A percentile compares a stretch with the other conserved stretches of the same genome.
Evolutionary conservation across 2,888 invertebrate genomes (phyloP).

Genomic region (Scrobipalpa costella): DNA sequence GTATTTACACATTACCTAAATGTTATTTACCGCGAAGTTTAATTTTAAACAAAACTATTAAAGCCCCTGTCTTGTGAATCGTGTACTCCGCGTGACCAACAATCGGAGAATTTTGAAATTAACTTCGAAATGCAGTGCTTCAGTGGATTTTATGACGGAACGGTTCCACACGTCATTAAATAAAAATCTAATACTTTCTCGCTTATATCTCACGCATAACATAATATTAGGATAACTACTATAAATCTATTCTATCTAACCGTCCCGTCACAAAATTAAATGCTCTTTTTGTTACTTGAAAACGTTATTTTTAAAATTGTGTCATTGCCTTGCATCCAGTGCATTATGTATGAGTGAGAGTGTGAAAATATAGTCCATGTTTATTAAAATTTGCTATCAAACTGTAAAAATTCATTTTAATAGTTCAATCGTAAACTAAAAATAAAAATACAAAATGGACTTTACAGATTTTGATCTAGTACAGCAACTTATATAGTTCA

Average conservation of each 20-base stretch:
- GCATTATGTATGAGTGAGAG: slow-evolving; percentile 18
- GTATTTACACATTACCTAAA: slow-evolving; percentile 69
- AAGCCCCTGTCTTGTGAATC: slow-evolving; percentile 66
- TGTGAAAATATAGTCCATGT: slow-evolving; percentile 10
- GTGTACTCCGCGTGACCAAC: slow-evolving; percentile 55
- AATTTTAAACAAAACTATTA: slow-evolving; percentile 50
- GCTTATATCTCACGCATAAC: slow-evolving; percentile 22
- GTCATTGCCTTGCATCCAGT: slow-evolving; percentile 2
- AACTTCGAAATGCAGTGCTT: slow-evolving; percentile 53
- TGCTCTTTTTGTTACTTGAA: slow-evolving; percentile 49
- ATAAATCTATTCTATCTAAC: slow-evolving; percentile 33
- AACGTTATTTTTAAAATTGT: background rate
- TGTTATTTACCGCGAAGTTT: slow-evolving; percentile 39
- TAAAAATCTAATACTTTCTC: slow-evolving; percentile 45
- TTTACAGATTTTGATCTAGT: slow-evolving; percentile 56
- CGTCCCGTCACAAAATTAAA: slow-evolving; percentile 70
- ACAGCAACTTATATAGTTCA: slow-evolving; percentile 39
- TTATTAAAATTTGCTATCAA: slow-evolving; percentile 46
- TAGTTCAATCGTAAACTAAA: slow-evolving; percentile 45
- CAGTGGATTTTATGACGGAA: slow-evolving; percentile 57
- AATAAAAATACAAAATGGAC: slow-evolving; percentile 49
- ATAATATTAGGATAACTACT: slow-evolving; percentile 26
- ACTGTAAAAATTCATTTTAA: slow-evolving; percentile 44
- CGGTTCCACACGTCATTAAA: slow-evolving; percentile 48
- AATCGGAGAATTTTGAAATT: slow-evolving; percentile 54